Conservation (phyloP, 92 coral and sea anemone species). For the Pocillopora meandrina region DNA sequence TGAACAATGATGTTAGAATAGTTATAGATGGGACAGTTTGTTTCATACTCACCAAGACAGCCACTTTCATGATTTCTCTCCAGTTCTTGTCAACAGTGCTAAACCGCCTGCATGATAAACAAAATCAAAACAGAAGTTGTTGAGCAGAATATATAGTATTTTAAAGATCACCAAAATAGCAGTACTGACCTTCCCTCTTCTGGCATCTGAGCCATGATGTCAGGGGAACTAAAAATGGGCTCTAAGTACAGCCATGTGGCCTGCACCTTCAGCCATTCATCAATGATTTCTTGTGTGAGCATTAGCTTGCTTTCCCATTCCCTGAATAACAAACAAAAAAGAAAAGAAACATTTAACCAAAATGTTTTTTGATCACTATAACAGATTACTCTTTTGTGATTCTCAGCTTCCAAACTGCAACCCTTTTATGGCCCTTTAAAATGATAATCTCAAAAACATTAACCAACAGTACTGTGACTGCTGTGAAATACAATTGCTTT, state of each 20-base stretch:
- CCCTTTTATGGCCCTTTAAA: too few relatives aligned
- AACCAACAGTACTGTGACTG: too few relatives aligned
- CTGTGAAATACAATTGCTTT: too few relatives aligned
- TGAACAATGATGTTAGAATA: neutral
- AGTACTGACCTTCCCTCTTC: conserved; percentile 91
- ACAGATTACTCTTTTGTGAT: too few relatives aligned
- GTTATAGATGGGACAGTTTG: too few relatives aligned
- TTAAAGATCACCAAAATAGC: too few relatives aligned
- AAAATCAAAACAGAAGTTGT: neutral
- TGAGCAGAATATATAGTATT: neutral
- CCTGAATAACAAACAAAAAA: conserved; percentile 29
- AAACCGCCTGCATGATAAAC: conserved; percentile 76
- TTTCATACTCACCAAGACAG: conserved; percentile 75
- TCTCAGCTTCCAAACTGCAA: too few relatives aligned
- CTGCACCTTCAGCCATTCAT: conserved; percentile 98
- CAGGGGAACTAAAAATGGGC: conserved; percentile 99
- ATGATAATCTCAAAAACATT: too few relatives aligned
- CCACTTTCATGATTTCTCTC: conserved; percentile 98
- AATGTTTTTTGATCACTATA: too few relatives aligned
- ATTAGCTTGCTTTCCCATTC: conserved; percentile 98
- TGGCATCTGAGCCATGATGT: conserved; percentile 99
- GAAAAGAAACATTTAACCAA: too few relatives aligned
- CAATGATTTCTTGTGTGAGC: conserved; percentile 94
- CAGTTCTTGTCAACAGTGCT: conserved; percentile 98
- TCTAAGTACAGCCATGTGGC: conserved; percentile 99